A percentile compares a stretch with the other conserved stretches of the same genome.
Conservation (phyloP, 2,888 invertebrate species). For the Drosophila hamatofila region DNA sequence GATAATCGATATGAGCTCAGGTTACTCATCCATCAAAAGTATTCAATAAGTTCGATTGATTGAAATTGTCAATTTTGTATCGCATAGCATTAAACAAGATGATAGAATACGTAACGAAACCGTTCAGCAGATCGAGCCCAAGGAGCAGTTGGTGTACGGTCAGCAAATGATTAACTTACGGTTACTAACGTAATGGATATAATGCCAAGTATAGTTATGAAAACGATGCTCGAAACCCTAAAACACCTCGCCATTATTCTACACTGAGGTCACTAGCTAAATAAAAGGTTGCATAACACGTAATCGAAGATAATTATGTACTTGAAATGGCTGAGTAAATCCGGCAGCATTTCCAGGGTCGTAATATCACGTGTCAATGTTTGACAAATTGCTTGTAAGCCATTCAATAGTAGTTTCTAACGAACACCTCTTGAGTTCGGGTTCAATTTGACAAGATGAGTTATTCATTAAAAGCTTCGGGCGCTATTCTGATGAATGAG, state of each 20-base stretch:
- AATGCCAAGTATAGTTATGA: conserved; percentile 39
- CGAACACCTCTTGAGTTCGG: conserved; percentile 31
- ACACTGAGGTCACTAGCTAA: not conserved
- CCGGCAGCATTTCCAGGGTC: conserved; percentile 20
- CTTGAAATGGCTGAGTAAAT: conserved; percentile 12
- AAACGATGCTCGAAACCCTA: not conserved
- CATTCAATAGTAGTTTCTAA: conserved; percentile 14
- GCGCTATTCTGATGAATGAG: conserved; percentile 10
- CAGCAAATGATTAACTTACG: too few relatives aligned
- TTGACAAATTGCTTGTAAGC: conserved; percentile 18
- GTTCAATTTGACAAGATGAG: conserved; percentile 21
- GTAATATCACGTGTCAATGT: conserved; percentile 14
- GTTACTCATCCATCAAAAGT: too few relatives aligned
- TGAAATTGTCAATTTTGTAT: not conserved
- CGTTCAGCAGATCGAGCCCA: conserved; percentile 48
- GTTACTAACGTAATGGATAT: conserved; percentile 53
- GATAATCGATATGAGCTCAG: conserved; percentile 33
- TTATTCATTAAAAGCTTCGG: conserved; percentile 8
- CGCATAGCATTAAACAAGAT: conserved; percentile 1
- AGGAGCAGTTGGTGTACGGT: conserved; percentile 27
- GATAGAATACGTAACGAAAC: conserved; percentile 30
- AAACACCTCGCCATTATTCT: not conserved
- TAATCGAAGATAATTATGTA: conserved; percentile 33
- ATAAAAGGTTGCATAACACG: conserved; percentile 14
- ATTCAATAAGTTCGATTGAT: too few relatives aligned